A percentile compares a stretch with the other conserved stretches of the same genome.
Conservation (phyloP, 1,140 invertebrate genomes). For the Lethrus apterus region DNA sequence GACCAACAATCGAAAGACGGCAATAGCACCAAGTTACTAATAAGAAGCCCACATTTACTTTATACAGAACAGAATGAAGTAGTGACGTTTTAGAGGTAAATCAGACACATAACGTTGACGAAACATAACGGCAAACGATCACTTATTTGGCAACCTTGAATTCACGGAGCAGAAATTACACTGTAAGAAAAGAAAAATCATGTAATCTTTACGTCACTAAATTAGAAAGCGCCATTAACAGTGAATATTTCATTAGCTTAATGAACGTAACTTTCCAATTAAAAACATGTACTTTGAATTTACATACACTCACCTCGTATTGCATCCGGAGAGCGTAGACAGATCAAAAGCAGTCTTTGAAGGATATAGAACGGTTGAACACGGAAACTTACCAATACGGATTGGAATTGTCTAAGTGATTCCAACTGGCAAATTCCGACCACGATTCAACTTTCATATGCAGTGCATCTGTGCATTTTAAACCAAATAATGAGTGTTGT, state of each 20-base stretch:
- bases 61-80: no score
- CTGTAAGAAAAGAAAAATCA: conserved; percentile 20
- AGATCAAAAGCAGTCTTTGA: no score
- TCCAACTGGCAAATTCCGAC: conserved; percentile 69
- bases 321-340: no score
- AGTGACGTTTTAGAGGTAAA: conserved; percentile 5
- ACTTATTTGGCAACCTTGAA: conserved; percentile 26
- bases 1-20: conserved; percentile 15
- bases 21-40: background rate
- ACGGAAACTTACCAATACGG: conserved; percentile 77
- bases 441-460: conserved; percentile 51
- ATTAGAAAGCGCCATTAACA: background rate
- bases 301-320: no score
- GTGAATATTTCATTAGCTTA: no score
- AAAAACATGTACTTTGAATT: no score
- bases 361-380: no score
- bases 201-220: background rate
- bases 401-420: conserved; percentile 54
- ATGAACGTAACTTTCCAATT: no score
- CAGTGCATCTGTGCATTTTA: conserved; percentile 40
- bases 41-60: no score
- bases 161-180: conserved; percentile 23
- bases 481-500: conserved; percentile 9
- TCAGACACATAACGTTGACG: background rate
- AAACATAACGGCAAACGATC: conserved; percentile 13